Evolutionary conservation across 2,888 invertebrate genomes (phyloP).

Genomic region (Fragum whitleyi): DNA sequence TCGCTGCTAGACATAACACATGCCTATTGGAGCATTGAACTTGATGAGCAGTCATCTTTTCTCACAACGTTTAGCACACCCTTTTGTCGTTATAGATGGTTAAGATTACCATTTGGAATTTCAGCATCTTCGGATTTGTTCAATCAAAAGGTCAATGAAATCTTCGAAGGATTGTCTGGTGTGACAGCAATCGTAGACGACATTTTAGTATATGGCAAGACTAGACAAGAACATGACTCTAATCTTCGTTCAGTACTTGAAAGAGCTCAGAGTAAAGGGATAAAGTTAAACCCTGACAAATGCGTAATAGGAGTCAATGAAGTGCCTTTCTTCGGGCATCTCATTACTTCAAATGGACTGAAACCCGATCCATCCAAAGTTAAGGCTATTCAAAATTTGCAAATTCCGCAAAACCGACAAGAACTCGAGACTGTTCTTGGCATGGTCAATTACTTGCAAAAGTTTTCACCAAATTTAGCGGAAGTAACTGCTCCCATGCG

Average conservation of each 20-base stretch:
- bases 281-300: slow-evolving; percentile 55
- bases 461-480: too few relatives aligned
- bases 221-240: slow-evolving; percentile 41
- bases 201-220: slow-evolving; percentile 40
- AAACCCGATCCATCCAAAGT: slow-evolving; percentile 51
- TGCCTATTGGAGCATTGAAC: slow-evolving; percentile 51
- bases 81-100: slow-evolving; percentile 52
- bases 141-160: slow-evolving; percentile 34
- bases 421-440: slow-evolving; percentile 52
- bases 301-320: slow-evolving; percentile 29
- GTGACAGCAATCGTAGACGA: slow-evolving; percentile 47
- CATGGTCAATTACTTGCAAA: slow-evolving; percentile 56
- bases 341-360: slow-evolving; percentile 36
- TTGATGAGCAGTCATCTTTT: slow-evolving; percentile 46
- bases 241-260: slow-evolving; percentile 34
- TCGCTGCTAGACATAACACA: slow-evolving; percentile 32
- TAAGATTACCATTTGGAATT: slow-evolving; percentile 57
- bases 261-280: slow-evolving; percentile 21
- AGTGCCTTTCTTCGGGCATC: slow-evolving; percentile 55
- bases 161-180: slow-evolving; percentile 46
- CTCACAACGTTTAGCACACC: slow-evolving; percentile 62
- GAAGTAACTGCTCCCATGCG: slow-evolving; percentile 43
- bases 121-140: slow-evolving; percentile 40
- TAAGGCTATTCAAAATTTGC: slow-evolving; percentile 33
- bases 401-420: slow-evolving; percentile 19